Conservation (phyloP, 2,113 vertebrate genomes). For the Psettodes erumei region DNA sequence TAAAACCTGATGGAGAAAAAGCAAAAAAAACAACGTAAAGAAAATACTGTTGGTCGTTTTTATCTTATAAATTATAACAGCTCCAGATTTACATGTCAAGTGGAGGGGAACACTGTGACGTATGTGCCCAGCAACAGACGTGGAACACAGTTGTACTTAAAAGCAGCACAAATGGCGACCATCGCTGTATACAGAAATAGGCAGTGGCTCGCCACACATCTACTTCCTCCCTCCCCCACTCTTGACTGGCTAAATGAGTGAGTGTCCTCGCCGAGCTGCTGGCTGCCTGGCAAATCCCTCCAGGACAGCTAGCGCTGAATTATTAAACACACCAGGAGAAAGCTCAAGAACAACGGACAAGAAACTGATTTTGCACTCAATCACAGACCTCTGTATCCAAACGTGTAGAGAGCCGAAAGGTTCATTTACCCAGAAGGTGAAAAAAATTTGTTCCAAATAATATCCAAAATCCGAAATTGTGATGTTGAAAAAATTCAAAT, state of each 20-base stretch:
- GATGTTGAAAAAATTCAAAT: not conserved
- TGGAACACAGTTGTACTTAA: slow-evolving; percentile 26
- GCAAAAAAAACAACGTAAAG: not conserved
- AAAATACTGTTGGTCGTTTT: not conserved
- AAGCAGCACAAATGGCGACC: slow-evolving; percentile 52
- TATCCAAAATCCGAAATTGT: not conserved
- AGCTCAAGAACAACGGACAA: slow-evolving; percentile 67
- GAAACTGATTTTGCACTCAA: slow-evolving; percentile 54
- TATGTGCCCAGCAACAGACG: slow-evolving; percentile 2
- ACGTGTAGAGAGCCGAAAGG: not conserved
- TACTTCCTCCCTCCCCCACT: slow-evolving; percentile 73
- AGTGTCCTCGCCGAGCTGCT: slow-evolving; percentile 72
- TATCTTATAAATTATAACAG: not conserved
- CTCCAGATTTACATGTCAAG: not conserved
- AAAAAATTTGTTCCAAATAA: not conserved
- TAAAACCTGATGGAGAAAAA: slow-evolving; percentile 87
- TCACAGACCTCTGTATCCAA: slow-evolving; percentile 34
- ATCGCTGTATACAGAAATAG: slow-evolving; percentile 59
- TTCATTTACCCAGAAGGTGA: not conserved
- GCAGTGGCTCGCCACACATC: slow-evolving; percentile 40
- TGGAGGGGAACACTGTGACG: not conserved
- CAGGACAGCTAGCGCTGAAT: slow-evolving; percentile 79
- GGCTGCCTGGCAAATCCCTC: slow-evolving; percentile 75
- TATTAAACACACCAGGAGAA: slow-evolving; percentile 81
- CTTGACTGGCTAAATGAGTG: slow-evolving; percentile 71